Evolutionary conservation across 2,113 vertebrate genomes (phyloP).

Genomic region (Mus musculus): DNA sequence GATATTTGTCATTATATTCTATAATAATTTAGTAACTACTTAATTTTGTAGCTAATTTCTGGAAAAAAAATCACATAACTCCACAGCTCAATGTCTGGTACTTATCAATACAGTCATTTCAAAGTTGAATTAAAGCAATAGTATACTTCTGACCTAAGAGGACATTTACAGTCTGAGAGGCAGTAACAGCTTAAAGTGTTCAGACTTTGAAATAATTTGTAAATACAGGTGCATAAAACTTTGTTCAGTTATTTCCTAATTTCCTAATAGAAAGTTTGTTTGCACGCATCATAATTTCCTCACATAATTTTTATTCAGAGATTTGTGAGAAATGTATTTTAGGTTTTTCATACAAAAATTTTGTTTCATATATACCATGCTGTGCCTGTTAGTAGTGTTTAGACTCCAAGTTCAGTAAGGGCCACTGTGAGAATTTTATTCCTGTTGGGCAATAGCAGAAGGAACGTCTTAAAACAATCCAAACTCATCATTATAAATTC

Average conservation of each 20-base stretch:
- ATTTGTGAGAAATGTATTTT: neutral
- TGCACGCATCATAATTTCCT: neutral
- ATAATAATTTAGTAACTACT: neutral
- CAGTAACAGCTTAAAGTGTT: neutral
- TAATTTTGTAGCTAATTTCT: neutral
- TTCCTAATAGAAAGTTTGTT: neutral
- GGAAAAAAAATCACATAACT: neutral
- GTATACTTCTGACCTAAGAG: neutral
- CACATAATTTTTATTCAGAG: neutral
- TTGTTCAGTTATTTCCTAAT: neutral
- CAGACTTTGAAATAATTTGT: neutral
- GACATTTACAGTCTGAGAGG: no score
- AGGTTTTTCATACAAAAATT: neutral
- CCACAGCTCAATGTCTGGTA: neutral
- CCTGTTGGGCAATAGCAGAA: neutral
- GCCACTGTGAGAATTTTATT: neutral
- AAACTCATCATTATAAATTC: neutral
- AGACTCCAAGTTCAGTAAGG: fast-evolving
- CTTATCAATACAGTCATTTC: neutral
- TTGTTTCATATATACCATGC: fast-evolving
- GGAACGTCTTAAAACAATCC: neutral
- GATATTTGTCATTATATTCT: neutral
- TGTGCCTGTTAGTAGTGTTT: neutral
- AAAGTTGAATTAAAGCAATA: neutral
- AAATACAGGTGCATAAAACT: neutral